Base-by-base conservation (phyloP, 2,888 invertebrate genomes). In the Diplazon laetatorius region DNA sequence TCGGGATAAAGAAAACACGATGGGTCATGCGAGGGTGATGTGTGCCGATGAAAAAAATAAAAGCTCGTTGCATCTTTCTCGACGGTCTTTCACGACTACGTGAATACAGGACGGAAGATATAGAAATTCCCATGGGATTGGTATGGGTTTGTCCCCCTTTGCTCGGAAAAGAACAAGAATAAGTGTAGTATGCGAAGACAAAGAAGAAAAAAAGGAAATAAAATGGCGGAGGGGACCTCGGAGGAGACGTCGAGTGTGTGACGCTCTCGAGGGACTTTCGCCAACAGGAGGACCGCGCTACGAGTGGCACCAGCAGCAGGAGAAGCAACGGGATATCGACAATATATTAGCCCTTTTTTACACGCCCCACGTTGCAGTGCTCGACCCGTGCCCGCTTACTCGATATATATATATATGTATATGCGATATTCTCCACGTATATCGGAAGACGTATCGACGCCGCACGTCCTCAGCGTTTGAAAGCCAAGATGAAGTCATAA, bases 401-500 rank as follows among this genome's bases (percentile, higher is more conserved):
- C 75, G 66, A 66, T 78, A 75, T 30, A 30, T 6, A 6, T 30
- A 30, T 30, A 30, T 30, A 30, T 6, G 6, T 30, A 30, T 78
- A 75, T 78, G 60, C 70, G n/a, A n/a, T 60, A 65, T 55, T 55
- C 70, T 70, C 37, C 71, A 39, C 75, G 80, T 78, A 65, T 71
- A 73, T 76, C 76, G 66, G 37, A 62, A 78, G 78, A 74, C 74
- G 75, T 71, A 78, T 78, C 78, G 78, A 75, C 71, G 71, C 78
- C 52, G 71, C 78, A 78, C 78, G 78, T 78, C 70, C 71, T 55
- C 57, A 63, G 50, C 75, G 71, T 78, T 75, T 75, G 75, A 75
- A n/a, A 71, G 57, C 78, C 78, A 68, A 78, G 78, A 78, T 78
- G 78, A 78, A 78, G 75, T 75, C 74, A 75, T 78, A 78, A 78